Percentiles rank a stretch among this genome's conserved stretches.
These are phyloP conservation scores for Arge pagana DNA, from an alignment of 2,888 invertebrate genomes.

Conservation along the genomic window DNA sequence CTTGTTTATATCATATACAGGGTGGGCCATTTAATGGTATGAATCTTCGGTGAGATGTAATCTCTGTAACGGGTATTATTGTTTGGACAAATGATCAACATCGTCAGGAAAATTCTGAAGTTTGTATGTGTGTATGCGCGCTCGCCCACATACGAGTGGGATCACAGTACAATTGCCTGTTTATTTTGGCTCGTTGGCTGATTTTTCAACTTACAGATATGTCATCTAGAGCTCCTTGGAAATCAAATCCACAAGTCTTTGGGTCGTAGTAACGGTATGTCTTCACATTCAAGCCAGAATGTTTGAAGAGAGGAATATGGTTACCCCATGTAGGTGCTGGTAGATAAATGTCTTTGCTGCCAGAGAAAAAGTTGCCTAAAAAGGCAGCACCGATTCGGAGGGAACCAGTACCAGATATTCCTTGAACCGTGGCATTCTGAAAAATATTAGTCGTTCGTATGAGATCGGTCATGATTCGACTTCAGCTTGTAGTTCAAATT, in stretches of 20 bases:
- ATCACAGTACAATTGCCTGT: no score
- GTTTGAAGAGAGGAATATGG: slow-evolving; percentile 93
- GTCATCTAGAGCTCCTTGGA: slow-evolving; percentile 86
- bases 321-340: slow-evolving; percentile 98
- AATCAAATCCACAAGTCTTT: slow-evolving; percentile 91
- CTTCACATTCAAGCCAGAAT: slow-evolving; percentile 82
- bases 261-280: slow-evolving; percentile 93
- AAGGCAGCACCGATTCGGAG: slow-evolving; percentile 92
- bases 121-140: no score
- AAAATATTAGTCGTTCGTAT: slow-evolving; percentile 28
- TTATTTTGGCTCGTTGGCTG: no score
- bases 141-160: no score
- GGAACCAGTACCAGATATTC: slow-evolving; percentile 97
- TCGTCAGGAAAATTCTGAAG: no score
- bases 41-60: no score
- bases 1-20: no score
- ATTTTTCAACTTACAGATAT: slow-evolving; percentile 69
- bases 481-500: no score
- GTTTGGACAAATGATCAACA: no score
- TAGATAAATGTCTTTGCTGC: slow-evolving; percentile 82
- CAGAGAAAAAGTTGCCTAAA: slow-evolving; percentile 78
- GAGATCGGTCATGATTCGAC: no score
- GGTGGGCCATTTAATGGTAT: no score
- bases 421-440: slow-evolving; percentile 73
- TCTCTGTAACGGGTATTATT: no score